phyloP scores from a whole-genome alignment of 2,113 vertebrate species.

The Elanoides forficatus region DNA sequence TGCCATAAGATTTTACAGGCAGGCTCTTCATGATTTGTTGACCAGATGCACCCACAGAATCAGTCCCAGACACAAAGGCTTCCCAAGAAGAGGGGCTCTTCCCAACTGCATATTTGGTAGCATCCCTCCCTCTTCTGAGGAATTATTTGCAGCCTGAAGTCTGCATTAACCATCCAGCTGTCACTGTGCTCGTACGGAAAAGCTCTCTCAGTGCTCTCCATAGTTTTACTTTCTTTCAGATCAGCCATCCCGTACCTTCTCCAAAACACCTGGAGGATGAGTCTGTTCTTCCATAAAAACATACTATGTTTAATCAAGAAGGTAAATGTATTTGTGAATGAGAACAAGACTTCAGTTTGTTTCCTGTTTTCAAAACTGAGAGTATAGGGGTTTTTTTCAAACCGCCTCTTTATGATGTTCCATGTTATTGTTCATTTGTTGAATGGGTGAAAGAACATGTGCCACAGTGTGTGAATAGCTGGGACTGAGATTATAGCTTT shows the following conservation, averaged over 20 bases:
- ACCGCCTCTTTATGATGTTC: neutral
- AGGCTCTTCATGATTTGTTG: neutral
- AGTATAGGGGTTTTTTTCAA: neutral
- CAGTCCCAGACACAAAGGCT: neutral
- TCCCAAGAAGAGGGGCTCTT: neutral
- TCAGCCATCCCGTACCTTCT: neutral
- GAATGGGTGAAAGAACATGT: neutral
- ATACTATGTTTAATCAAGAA: neutral
- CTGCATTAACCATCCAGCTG: neutral
- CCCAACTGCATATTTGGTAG: neutral
- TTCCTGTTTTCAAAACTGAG: neutral
- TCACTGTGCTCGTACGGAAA: neutral
- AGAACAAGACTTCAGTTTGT: neutral
- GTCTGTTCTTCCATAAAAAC: neutral
- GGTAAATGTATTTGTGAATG: neutral
- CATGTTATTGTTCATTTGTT: constrained; percentile 4
- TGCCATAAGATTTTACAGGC: neutral
- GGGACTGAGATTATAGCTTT: neutral
- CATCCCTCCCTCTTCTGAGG: neutral
- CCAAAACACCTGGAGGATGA: neutral
- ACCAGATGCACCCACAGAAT: neutral
- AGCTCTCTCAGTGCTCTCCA: neutral
- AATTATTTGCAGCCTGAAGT: neutral
- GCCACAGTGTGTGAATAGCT: neutral
- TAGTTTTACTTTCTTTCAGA: neutral